These are phyloP conservation scores for Steinernema feltiae DNA, from an alignment of 1,140 invertebrate genomes.

Conservation along the genomic window DNA sequence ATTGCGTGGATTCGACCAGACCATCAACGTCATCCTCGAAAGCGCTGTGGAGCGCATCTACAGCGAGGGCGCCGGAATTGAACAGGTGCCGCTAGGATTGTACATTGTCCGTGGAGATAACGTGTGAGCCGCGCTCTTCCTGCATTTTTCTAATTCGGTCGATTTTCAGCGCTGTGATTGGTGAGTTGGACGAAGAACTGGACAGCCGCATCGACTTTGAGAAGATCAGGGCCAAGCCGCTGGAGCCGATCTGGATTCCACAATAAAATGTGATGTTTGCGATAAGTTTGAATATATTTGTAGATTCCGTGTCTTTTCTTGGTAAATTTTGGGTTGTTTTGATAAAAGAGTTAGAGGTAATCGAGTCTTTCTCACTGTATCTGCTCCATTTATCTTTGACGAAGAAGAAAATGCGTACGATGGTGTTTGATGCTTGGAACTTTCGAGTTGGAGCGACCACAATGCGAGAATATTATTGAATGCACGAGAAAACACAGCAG, in stretches of 20 bases:
- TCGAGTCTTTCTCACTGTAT: no score
- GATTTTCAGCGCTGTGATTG: slow-evolving; percentile 42
- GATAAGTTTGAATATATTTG: not conserved
- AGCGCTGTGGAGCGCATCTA: slow-evolving; percentile 96
- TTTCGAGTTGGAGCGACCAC: no score
- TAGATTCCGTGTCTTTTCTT: no score
- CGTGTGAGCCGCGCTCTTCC: slow-evolving; percentile 67
- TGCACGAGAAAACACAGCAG: no score
- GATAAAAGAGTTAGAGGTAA: no score
- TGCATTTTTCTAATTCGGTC: slow-evolving; percentile 37
- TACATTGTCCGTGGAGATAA: slow-evolving; percentile 97
- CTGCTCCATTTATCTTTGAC: no score
- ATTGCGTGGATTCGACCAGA: slow-evolving; percentile 81
- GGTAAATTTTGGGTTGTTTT: no score
- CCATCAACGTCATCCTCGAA: slow-evolving; percentile 92
- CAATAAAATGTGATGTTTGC: not conserved
- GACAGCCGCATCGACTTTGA: slow-evolving; percentile 43
- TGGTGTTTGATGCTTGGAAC: no score
- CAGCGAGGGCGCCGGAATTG: slow-evolving; percentile 79
- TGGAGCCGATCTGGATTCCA: slow-evolving; percentile 37
- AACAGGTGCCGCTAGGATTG: slow-evolving; percentile 88
- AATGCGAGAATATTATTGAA: no score
- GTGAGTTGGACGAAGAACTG: slow-evolving; percentile 47
- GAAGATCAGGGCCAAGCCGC: slow-evolving; percentile 42
- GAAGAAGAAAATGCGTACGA: no score